phyloP scores from a whole-genome alignment of 2,113 vertebrate species.

The Panthera leo region DNA sequence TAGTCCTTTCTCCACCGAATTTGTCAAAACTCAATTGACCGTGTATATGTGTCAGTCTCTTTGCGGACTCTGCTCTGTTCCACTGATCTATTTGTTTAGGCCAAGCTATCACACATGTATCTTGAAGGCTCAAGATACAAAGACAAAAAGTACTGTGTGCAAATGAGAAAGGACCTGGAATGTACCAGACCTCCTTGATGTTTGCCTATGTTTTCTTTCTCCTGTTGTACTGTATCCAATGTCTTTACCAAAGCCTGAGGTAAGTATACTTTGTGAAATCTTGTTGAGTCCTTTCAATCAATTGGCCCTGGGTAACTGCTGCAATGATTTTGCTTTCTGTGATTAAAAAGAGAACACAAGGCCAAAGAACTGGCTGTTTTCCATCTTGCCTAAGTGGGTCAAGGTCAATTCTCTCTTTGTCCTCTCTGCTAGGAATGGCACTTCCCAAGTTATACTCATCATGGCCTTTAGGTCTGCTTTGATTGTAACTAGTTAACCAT shows the following conservation, averaged over 20 bases:
- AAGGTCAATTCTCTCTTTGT: conserved; percentile 10
- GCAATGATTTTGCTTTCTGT: conserved; percentile 6
- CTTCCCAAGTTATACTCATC: background rate
- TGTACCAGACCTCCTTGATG: background rate
- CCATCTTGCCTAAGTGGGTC: background rate
- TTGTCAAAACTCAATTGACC: background rate
- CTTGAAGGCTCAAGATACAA: background rate
- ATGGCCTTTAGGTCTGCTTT: background rate
- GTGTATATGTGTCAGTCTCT: background rate
- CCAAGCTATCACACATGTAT: background rate
- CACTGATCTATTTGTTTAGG: background rate
- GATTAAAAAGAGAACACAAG: conserved; percentile 34
- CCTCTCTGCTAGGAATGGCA: background rate
- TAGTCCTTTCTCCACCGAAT: background rate
- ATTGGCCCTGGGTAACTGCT: background rate
- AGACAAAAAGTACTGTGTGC: background rate
- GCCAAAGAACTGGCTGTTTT: conserved; percentile 25
- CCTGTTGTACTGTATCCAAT: background rate
- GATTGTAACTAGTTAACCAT: background rate
- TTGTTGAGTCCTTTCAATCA: conserved; percentile 26
- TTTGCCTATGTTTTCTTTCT: background rate
- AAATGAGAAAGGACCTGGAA: background rate
- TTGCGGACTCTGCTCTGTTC: background rate
- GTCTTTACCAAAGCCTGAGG: background rate
- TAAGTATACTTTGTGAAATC: background rate